Evolutionary conservation across 2,113 vertebrate genomes (phyloP), one percentile per base, ranked within the genome.

Genomic region (Leptobrachium ailaonicum): DNA sequence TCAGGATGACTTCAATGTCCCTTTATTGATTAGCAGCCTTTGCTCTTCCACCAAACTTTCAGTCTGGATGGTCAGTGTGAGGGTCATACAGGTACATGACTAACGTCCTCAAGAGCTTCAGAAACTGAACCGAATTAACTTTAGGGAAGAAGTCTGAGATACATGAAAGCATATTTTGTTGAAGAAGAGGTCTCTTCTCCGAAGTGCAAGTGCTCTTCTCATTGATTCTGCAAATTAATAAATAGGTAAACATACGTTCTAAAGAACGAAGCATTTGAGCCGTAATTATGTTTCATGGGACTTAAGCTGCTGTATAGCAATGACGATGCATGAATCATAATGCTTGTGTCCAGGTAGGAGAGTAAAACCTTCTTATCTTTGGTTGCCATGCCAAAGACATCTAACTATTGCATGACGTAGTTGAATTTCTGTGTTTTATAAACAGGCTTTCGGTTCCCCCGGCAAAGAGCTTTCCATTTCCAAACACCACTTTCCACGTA

Each of bases 341-440:
- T 58, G 68, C 70, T 64, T 83, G 75, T 77, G 43, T 82, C 40
- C 77, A 82, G 84, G 71, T 67, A 71, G 79, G 72, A 87, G 66
- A 63, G 8, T 82, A 85, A 85, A 83, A 62, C 75, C 75, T 87
- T 69, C 88, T 91, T 87, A 87, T 88, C 85, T 91, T 80, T 80
- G 79, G 85, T 90, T 91, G 75, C 90, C 84, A 87, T 89, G 88
- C 82, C 87, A 87, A 76, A 89, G 86, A 88, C 54, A 50, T 87
- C 83, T 86, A 85, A 71, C 82, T 66, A 77, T 56, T 54, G 20
- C 64, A 6, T 86, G 84, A 88, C 47, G 58, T 87, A 75, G 32
- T 76, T 73, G n/a, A 32, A 42, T 3, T 45, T 77, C 75, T 85
- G 84, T 86, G 71, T 71, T 87, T 90, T 88, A 89, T 88, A 90